A percentile compares a stretch with the other conserved stretches of the same genome.
These are phyloP conservation scores for Stigmatopora nigra DNA, from an alignment of 2,113 vertebrate species.

Conservation along the genomic window DNA sequence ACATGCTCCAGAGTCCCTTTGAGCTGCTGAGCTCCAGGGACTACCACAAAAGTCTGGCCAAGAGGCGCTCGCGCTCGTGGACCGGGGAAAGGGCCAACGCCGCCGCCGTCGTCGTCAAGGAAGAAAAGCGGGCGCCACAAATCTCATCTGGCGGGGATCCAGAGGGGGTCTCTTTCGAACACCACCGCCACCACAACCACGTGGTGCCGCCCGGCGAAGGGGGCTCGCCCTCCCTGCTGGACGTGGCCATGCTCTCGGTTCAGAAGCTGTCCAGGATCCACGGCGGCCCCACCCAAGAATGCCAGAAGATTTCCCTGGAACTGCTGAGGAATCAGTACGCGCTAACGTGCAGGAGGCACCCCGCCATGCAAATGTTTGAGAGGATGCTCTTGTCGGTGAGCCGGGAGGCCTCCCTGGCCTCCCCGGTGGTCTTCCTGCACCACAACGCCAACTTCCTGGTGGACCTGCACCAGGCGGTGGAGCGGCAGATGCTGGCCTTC, in stretches of 20 bases:
- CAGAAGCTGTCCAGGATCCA: conserved; percentile 60
- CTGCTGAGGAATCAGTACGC: conserved; percentile 66
- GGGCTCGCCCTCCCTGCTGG: conserved; percentile 58
- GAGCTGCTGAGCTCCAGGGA: conserved; percentile 44
- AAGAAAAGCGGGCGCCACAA: conserved; percentile 35
- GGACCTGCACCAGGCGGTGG: conserved; percentile 54
- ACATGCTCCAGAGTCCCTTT: conserved; percentile 67
- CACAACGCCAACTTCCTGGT: conserved; percentile 64
- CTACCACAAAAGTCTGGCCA: conserved; percentile 4
- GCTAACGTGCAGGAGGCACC: conserved; percentile 57
- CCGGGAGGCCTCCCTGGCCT: conserved; percentile 22
- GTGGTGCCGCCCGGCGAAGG: conserved; percentile 1
- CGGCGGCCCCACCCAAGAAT: conserved; percentile 34
- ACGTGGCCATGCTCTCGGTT: conserved; percentile 63
- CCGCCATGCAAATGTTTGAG: conserved; percentile 55
- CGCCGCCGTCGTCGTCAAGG: too few relatives aligned
- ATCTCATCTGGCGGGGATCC: conserved; percentile 19
- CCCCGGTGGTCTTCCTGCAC: conserved; percentile 62
- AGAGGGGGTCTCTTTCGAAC: neutral
- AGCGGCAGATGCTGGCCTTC: conserved; percentile 60
- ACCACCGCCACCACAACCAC: too few relatives aligned
- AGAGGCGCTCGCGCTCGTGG: conserved; percentile 39
- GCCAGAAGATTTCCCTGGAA: conserved; percentile 53
- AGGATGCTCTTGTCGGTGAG: conserved; percentile 29
- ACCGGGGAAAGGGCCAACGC: conserved; percentile 15